Percentiles rank a stretch among this genome's conserved stretches.
These are phyloP conservation scores for Chrosomus eos DNA, from an alignment of 2,797 vertebrate genomes.

Conservation along the genomic window DNA sequence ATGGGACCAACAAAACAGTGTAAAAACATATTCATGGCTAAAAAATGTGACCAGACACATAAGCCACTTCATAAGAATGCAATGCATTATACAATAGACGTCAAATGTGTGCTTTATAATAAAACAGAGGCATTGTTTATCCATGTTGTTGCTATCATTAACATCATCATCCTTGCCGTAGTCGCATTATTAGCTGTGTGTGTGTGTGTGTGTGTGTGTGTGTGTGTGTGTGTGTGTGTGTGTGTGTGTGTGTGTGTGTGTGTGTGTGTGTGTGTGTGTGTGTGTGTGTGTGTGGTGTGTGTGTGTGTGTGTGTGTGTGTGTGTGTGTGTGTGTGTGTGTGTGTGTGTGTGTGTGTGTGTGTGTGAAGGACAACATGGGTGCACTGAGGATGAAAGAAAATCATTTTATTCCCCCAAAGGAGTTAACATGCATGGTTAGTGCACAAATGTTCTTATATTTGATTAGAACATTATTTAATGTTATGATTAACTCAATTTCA, in stretches of 20 bases:
- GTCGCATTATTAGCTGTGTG: neutral
- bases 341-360: too few relatives aligned
- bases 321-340: too few relatives aligned
- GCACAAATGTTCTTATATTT: neutral
- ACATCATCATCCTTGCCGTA: neutral
- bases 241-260: too few relatives aligned
- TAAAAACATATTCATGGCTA: neutral
- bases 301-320: neutral
- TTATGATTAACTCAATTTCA: too few relatives aligned
- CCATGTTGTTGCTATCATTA: neutral
- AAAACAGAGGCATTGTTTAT: neutral
- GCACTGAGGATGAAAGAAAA: neutral
- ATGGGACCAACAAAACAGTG: neutral
- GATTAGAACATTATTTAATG: neutral
- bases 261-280: too few relatives aligned
- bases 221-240: neutral
- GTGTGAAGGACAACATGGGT: neutral
- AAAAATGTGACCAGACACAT: neutral
- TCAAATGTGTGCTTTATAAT: neutral
- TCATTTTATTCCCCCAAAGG: neutral
- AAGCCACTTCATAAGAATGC: neutral
- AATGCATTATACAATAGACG: neutral
- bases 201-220: neutral
- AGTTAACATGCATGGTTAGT: constrained; percentile 1
- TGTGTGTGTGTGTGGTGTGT: too few relatives aligned